Base-by-base conservation (phyloP, 2,113 vertebrate species). In the Ardeotis arabs region DNA sequence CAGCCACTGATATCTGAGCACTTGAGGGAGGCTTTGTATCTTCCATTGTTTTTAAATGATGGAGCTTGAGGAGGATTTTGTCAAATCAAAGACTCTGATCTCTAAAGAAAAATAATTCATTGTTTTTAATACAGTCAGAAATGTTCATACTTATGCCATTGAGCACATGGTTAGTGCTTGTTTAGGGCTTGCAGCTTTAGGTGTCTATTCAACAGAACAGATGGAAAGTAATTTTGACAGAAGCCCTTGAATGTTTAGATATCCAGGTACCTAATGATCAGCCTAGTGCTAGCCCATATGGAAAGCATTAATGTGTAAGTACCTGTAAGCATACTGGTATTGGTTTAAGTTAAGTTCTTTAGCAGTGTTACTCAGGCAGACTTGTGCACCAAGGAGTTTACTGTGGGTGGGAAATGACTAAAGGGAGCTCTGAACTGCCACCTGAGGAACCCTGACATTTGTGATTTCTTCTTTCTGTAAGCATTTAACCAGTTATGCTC, bases 221-320 rank as follows among this genome's bases (percentile, higher is more conserved):
- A 82, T 94, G 77, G 69, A 75, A 96, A 81, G 15, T 60, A 60
- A 85, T 79, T 94, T 82, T 84, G 79, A 53, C 31, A 79, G 77
- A 84, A 94, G 37, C n/a, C 45, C 68, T 84, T 9, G 12, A 78
- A 87, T 64, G 19, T 68, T 93, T 78, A 35, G 7, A 0, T 87
- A 28, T 78, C 29, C 45, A 79, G 33, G 35, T 73, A 85, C 59
- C 62, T 87, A 37, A 17, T 84, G 80, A 81, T 84, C 52, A 72
- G 33, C 27, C 24, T 87, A 25, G 24, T n/a, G 31, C 62, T 83
- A n/a, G 31, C 29, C 82, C 45, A 19, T 64, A 73, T 56, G 70
- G 90, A 68, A 59, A 78, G 45, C 44, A 55, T 73, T 93, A 77
- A 59, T 64, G n/a, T 62, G 84, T 80, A 80, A 72, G 82, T 69